Base-by-base conservation (phyloP, 2,797 vertebrate genomes). In the Manis crassicaudata region DNA sequence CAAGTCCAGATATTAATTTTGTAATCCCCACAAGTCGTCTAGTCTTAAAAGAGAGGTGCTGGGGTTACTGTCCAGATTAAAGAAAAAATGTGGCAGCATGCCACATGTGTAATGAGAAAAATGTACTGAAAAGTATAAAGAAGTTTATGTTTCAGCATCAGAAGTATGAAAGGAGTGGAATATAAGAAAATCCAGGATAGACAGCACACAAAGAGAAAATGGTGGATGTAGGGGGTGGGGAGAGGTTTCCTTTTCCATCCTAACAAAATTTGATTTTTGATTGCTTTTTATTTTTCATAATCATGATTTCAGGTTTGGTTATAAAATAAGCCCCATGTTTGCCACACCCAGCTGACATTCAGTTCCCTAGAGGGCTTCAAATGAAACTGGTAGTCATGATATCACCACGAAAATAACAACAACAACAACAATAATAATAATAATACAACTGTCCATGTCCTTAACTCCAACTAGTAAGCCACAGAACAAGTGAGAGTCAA, bases 121-220 rank as follows among this genome's bases (percentile, higher is more conserved):
- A 79, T 72, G 92, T 50, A 32, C 21, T 56, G 25, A 80, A 60
- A 92, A 96, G 9, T 68, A 88, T 70, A 81, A 93, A 76, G n/a
- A 90, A 83, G 52, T 79, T 80, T 94, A 29, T 90, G 95, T 93
- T 96, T 93, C 83, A 46, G 46, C 93, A 92, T 88, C 43, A 87
- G 89, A 93, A 92, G 21, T 81, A 87, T 68, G 21, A 95, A 94
- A 92, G 25, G 43, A 82, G 40, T 82, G 63, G 56, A 88, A 88
- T 90, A 56, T 93, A 95, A 83, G 65, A 97, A 95, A 96, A 95
- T 70, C 54, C 4, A 20, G 76, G 43, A 95, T 54, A 95, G 67
- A 88, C 43, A 92, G 86, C 58, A 90, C 58, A 97, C 94, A 92
- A 96, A 97, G 86, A 94, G 70, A 97, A 97, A 96, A 97, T 84